These are phyloP conservation scores for Mobula birostris DNA, from an alignment of 2,113 vertebrate species.

Conservation along the genomic window DNA sequence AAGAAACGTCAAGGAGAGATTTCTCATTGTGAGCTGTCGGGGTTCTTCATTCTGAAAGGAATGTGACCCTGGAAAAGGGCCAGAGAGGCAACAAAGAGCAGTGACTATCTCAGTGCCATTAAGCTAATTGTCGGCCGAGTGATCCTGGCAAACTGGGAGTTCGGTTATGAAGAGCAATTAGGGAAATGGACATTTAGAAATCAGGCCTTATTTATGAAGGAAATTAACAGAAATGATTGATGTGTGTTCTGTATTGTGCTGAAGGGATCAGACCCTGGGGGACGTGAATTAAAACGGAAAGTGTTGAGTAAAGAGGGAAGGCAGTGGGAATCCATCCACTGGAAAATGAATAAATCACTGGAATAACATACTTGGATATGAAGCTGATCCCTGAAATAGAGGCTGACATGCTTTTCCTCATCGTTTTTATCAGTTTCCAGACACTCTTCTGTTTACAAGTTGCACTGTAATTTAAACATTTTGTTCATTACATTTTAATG, in stretches of 20 bases:
- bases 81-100: neutral
- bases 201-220: neutral
- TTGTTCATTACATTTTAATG: conserved; percentile 9
- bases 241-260: neutral
- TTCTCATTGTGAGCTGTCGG: neutral
- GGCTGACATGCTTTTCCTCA: neutral
- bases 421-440: neutral
- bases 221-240: neutral
- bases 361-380: neutral
- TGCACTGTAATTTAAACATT: conserved; percentile 1
- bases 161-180: neutral
- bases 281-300: neutral
- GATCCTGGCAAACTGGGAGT: neutral
- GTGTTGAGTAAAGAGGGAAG: neutral
- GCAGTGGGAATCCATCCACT: neutral
- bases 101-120: neutral
- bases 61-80: neutral
- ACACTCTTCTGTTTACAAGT: conserved; percentile 12
- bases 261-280: neutral
- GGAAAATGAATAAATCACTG: neutral
- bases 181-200: neutral
- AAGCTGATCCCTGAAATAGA: neutral
- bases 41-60: neutral
- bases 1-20: neutral
- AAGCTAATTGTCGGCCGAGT: neutral